These are phyloP conservation scores for Seriola aureovittata DNA, from an alignment of 2,113 vertebrate genomes.

Conservation along the genomic window DNA sequence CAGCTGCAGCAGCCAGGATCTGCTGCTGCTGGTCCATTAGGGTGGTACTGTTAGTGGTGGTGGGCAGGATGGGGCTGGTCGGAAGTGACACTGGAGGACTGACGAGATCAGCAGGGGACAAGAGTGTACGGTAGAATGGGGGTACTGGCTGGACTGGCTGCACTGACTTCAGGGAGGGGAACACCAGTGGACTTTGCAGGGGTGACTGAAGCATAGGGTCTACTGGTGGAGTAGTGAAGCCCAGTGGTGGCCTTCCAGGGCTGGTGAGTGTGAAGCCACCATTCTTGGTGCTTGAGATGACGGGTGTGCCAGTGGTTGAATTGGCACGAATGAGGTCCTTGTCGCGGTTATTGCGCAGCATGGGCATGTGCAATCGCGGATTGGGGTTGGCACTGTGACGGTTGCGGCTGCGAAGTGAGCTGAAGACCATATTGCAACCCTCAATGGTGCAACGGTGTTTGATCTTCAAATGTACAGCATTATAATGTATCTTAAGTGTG, in stretches of 20 bases:
- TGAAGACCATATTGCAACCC: slow-evolving; percentile 99
- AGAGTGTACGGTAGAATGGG: slow-evolving; percentile 97
- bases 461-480: slow-evolving; percentile 98
- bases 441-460: slow-evolving; percentile 99
- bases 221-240: slow-evolving; percentile 95
- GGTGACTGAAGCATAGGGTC: slow-evolving; percentile 95
- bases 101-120: slow-evolving; percentile 94
- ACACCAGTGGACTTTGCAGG: slow-evolving; percentile 94
- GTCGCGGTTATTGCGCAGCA: slow-evolving; percentile 98
- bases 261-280: slow-evolving; percentile 93
- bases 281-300: slow-evolving; percentile 96
- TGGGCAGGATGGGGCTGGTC: slow-evolving; percentile 95
- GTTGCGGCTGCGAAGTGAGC: slow-evolving; percentile 97
- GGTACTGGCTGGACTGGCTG: slow-evolving; percentile 98
- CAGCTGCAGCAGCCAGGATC: slow-evolving; percentile 85
- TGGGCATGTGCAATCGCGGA: slow-evolving; percentile 98
- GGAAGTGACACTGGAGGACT: slow-evolving; percentile 96
- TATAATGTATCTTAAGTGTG: slow-evolving; percentile 99
- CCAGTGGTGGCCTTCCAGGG: slow-evolving; percentile 94
- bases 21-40: slow-evolving; percentile 86
- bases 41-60: slow-evolving; percentile 84
- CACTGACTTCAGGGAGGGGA: slow-evolving; percentile 96
- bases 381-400: slow-evolving; percentile 99
- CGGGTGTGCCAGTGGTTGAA: slow-evolving; percentile 92
- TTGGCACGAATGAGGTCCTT: slow-evolving; percentile 97